Evolutionary conservation across 2,888 invertebrate species (phyloP), one percentile per base, ranked within the genome.

Genomic region (Agapetus fuscipes): DNA sequence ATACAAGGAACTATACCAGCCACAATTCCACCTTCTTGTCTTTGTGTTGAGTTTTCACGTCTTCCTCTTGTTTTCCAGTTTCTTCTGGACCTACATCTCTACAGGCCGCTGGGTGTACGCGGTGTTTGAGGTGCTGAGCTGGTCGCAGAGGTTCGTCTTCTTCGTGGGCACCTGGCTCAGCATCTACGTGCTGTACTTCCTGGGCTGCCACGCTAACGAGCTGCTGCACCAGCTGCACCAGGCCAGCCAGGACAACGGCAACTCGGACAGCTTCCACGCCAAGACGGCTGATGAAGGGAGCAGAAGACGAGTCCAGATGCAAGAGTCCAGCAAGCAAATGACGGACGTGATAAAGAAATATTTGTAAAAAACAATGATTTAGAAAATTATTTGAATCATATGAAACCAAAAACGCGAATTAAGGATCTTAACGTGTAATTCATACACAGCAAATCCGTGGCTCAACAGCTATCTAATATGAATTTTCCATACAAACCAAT

Each of bases 51-150:
- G n/a, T n/a, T n/a, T n/a, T n/a, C n/a, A n/a, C n/a, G n/a, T n/a
- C n/a, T n/a, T n/a, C n/a, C n/a, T n/a, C n/a, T n/a, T n/a, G n/a
- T 26, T 40, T 54, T 53, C 41, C 36, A 45, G 45, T 16, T 25
- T 41, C 3, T 13, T 58, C n/a, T 52, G 49, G 12, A 52, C 58
- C 1, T 61, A 59, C 39, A 52, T 55, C 15, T 46, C 50, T 17
- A 52, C 54, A 15, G 59, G 58, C 10, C 42, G 54, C 7, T 61
- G 61, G 61, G 49, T 61, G 10, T 61, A 62, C 39, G 56, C 56
- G 3, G 36, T 62, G 17, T 56, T 60, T 39, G 49, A 51, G n/a
- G 28, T 51, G 3, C 37, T 58, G n/a, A 51, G 38, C 13, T 57
- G 56, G 56, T 49, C 54, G 2, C 49, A 56, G 35, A 37, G 47